Conservation (phyloP, 92 coral and sea anemone genomes). For the Desmophyllum pertusum region DNA sequence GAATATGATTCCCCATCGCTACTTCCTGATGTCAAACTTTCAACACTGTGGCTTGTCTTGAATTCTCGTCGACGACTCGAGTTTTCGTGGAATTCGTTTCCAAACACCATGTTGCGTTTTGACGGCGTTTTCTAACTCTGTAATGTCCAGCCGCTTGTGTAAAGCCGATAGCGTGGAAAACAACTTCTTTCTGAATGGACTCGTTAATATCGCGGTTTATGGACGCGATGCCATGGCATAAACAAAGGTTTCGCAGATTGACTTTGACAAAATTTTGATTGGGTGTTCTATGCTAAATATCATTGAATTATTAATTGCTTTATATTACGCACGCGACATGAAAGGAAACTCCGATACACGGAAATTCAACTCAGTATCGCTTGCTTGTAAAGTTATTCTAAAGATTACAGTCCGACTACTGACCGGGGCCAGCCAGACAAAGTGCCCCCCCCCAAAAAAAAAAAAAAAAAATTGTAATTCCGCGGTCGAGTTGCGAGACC, state of each 20-base stretch:
- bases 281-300: slow-evolving; percentile 23
- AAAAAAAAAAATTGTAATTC: too few species aligned
- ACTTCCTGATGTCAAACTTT: slow-evolving; percentile 36
- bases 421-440: too few species aligned
- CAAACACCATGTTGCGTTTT: slow-evolving; percentile 7
- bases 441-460: too few species aligned
- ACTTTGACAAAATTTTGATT: slow-evolving; percentile 23
- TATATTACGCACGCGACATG: not conserved
- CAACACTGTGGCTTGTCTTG: slow-evolving; percentile 24
- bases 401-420: too few species aligned
- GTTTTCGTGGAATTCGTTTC: slow-evolving; percentile 12
- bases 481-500: too few species aligned
- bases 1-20: slow-evolving; percentile 24
- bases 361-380: too few species aligned
- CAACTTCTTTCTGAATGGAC: not conserved
- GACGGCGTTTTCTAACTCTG: not conserved
- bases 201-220: not conserved
- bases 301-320: slow-evolving; percentile 10
- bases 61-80: slow-evolving; percentile 17
- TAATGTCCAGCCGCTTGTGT: not conserved
- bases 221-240: not conserved
- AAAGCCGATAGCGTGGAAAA: not conserved
- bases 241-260: slow-evolving; percentile 18
- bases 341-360: too few species aligned
- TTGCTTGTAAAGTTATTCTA: too few species aligned